Evolutionary conservation across 2,888 invertebrate species (phyloP).

Genomic region (Lithophane ornitopus): DNA sequence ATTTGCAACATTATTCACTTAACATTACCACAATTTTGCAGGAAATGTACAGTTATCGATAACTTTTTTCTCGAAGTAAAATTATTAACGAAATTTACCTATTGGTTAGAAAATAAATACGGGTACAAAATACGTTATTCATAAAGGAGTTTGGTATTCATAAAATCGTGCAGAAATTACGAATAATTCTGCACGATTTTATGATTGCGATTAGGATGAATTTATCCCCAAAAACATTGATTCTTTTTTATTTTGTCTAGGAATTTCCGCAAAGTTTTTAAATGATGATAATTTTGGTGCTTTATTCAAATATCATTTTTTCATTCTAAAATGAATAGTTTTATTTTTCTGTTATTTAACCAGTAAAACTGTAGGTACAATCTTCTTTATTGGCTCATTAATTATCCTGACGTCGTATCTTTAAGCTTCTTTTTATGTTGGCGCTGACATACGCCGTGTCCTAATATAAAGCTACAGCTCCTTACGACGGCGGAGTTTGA

Average conservation of each 20-base stretch:
- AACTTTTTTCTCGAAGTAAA: not conserved
- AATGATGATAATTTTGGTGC: not conserved
- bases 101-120: not conserved
- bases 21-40: not conserved
- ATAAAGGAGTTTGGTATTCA: not conserved
- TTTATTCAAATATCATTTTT: not conserved
- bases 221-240: not conserved
- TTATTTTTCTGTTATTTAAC: not conserved
- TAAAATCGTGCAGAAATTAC: not conserved
- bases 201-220: no score
- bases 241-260: not conserved
- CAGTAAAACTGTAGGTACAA: not conserved
- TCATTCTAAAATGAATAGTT: no score
- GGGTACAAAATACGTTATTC: not conserved
- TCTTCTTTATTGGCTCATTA: not conserved
- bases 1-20: slow-evolving; percentile 7
- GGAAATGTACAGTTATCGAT: not conserved
- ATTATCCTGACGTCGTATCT: not conserved
- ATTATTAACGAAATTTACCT: not conserved
- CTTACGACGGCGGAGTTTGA: not conserved
- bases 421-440: not conserved
- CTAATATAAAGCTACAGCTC: not conserved
- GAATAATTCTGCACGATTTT: no score
- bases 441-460: not conserved
- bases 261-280: not conserved